Evolutionary conservation across 1,140 invertebrate species (phyloP).

Genomic region (Zaprionus camerounensis): DNA sequence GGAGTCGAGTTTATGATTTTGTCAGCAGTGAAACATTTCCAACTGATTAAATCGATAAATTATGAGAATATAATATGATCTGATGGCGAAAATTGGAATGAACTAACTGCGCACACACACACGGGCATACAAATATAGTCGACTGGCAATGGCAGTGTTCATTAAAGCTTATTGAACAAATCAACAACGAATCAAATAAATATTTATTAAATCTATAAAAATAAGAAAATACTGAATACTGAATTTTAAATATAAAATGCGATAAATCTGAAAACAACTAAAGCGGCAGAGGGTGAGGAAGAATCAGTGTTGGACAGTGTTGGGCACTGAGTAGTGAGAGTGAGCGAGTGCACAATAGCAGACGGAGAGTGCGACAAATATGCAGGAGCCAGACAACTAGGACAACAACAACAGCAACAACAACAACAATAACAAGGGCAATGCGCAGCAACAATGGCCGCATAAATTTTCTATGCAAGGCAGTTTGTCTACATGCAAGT

Average conservation of each 20-base stretch:
- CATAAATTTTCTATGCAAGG: slow-evolving; percentile 78
- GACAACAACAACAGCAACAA: slow-evolving; percentile 69
- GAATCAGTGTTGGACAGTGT: slow-evolving; percentile 26
- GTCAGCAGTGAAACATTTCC: slow-evolving; percentile 80
- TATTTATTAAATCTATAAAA: slow-evolving; percentile 53
- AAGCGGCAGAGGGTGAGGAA: slow-evolving; percentile 8
- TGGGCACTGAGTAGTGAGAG: slow-evolving; percentile 12
- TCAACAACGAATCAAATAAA: slow-evolving; percentile 47
- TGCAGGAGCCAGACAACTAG: slow-evolving; percentile 77
- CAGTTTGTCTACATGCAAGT: slow-evolving; percentile 37
- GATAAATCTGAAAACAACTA: slow-evolving; percentile 52
- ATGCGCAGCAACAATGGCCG: slow-evolving; percentile 78
- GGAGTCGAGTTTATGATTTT: slow-evolving; percentile 73
- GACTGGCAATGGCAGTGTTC: slow-evolving; percentile 35
- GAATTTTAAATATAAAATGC: slow-evolving; percentile 32
- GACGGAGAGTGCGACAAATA: slow-evolving; percentile 77
- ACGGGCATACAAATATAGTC: slow-evolving; percentile 20
- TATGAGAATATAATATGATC: slow-evolving; percentile 75
- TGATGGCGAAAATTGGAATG: slow-evolving; percentile 59
- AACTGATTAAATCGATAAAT: slow-evolving; percentile 82
- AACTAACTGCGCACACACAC: slow-evolving; percentile 12
- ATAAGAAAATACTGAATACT: slow-evolving; percentile 38
- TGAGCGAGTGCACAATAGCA: slow-evolving; percentile 29
- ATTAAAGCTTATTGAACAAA: slow-evolving; percentile 61
- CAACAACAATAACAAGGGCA: slow-evolving; percentile 61